Conservation (phyloP, 2,797 vertebrate genomes). For the Harpagifer antarcticus region DNA sequence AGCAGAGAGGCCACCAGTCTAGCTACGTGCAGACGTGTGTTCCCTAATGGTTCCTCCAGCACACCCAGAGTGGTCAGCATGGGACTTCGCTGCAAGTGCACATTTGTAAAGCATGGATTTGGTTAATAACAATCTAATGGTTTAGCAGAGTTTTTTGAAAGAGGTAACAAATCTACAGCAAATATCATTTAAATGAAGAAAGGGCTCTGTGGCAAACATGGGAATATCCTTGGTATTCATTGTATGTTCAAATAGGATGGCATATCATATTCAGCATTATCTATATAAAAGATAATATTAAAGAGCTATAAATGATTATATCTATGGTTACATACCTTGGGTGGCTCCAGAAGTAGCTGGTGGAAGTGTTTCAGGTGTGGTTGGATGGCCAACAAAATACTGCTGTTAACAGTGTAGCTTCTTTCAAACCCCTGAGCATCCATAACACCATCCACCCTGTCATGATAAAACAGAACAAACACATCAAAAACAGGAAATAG, state of each 20-base stretch:
- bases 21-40: slow-evolving; percentile 93
- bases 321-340: slow-evolving; percentile 86
- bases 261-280: neutral
- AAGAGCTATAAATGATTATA: neutral
- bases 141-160: neutral
- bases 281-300: neutral
- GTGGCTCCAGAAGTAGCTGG: slow-evolving; percentile 93
- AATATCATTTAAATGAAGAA: neutral
- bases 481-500: slow-evolving; percentile 15
- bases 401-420: slow-evolving; percentile 91
- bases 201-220: neutral
- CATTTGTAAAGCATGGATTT: slow-evolving; percentile 2
- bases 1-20: slow-evolving; percentile 94
- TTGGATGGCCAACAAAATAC: slow-evolving; percentile 91
- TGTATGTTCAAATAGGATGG: neutral
- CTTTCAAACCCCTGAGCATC: slow-evolving; percentile 96
- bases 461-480: slow-evolving; percentile 30
- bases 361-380: slow-evolving; percentile 95
- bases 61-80: slow-evolving; percentile 95
- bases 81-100: slow-evolving; percentile 83
- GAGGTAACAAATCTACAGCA: neutral
- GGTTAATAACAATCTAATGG: neutral
- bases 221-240: slow-evolving; percentile 2
- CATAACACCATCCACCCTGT: slow-evolving; percentile 93
- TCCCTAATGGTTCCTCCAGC: slow-evolving; percentile 95